Conservation (phyloP, 1,140 invertebrate species). For the Philotrypesis tridentata region DNA sequence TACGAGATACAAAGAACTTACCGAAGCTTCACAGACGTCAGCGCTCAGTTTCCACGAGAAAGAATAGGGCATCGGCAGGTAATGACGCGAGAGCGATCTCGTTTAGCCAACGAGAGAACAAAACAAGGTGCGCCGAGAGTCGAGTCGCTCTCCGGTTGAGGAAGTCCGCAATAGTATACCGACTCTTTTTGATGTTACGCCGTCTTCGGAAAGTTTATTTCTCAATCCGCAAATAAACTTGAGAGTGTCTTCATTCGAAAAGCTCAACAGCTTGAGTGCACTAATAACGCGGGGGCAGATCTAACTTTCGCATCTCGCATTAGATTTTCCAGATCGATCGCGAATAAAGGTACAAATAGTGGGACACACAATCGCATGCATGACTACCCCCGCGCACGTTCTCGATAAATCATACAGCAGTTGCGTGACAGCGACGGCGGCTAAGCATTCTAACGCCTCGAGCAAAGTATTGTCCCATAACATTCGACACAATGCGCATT, state of each 20-base stretch:
- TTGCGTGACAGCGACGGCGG: no score
- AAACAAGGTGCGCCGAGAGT: neutral
- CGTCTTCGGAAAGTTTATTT: neutral
- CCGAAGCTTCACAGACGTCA: neutral
- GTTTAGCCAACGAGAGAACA: neutral
- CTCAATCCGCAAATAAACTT: no score
- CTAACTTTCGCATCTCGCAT: neutral
- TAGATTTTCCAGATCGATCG: neutral
- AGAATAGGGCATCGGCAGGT: neutral
- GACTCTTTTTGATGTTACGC: neutral
- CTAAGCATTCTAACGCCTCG: neutral
- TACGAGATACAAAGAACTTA: neutral
- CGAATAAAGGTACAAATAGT: neutral
- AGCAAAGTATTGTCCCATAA: neutral
- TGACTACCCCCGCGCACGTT: neutral
- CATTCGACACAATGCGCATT: neutral
- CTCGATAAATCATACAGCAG: neutral
- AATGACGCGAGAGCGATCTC: conserved; percentile 25
- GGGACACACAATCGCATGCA: neutral
- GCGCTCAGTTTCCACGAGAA: neutral
- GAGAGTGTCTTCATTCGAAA: neutral
- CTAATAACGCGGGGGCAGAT: neutral
- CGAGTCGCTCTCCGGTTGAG: neutral
- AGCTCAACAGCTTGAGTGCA: neutral
- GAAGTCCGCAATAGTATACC: neutral